A percentile compares a stretch with the other conserved stretches of the same genome.
phyloP scores from a whole-genome alignment of 2,113 vertebrate species.

The Mustela nigripes region DNA sequence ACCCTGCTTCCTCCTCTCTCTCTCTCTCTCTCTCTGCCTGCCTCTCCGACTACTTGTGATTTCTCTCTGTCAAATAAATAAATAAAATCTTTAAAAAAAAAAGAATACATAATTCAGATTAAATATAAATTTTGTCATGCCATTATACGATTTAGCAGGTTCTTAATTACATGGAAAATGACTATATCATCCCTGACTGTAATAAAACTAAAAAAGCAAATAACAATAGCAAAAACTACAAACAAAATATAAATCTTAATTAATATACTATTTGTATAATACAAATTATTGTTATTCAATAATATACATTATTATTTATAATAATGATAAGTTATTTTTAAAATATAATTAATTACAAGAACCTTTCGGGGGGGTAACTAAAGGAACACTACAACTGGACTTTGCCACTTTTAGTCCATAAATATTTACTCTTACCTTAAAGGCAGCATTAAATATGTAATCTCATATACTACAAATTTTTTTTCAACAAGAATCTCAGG shows the following conservation, averaged over 20 bases:
- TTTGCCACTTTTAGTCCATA: constrained; percentile 15
- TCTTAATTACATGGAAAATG: background rate
- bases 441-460: background rate
- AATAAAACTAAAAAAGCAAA: background rate
- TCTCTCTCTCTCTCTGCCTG: no score
- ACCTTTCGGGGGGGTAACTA: background rate
- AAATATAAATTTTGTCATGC: background rate
- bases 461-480: background rate
- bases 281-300: background rate
- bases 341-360: background rate
- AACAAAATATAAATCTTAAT: background rate
- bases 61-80: no score
- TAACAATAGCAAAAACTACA: background rate
- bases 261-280: background rate
- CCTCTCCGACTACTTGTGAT: no score
- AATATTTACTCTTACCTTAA: background rate
- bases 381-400: background rate
- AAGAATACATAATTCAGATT: background rate
- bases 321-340: background rate
- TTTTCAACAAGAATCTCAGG: background rate
- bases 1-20: no score
- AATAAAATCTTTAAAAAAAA: background rate
- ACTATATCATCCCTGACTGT: background rate
- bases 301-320: background rate
- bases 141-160: background rate